Evolutionary conservation across 2,113 vertebrate genomes (phyloP).

Genomic region (Neogobius melanostomus): DNA sequence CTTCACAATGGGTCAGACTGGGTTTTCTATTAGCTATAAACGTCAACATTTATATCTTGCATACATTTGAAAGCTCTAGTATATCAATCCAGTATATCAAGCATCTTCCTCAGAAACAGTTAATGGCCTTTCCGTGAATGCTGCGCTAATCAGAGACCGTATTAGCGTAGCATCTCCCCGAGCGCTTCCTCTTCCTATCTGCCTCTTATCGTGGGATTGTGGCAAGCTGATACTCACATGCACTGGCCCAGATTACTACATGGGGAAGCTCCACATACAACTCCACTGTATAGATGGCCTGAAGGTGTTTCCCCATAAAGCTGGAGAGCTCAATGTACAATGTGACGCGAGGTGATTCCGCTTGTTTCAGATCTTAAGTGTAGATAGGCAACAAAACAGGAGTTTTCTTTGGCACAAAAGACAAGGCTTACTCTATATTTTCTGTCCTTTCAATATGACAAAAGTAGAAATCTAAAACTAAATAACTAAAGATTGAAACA

Average conservation of each 20-base stretch:
- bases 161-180: constrained; percentile 34
- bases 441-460: background rate
- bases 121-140: constrained; percentile 6
- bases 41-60: constrained; percentile 6
- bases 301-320: constrained; percentile 3
- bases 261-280: constrained; percentile 22
- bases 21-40: background rate
- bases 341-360: background rate
- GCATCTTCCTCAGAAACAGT: constrained; percentile 7
- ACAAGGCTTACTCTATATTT: constrained; percentile 32
- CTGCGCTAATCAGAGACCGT: constrained; percentile 35
- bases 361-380: constrained; percentile 1
- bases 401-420: constrained; percentile 18
- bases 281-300: constrained; percentile 21
- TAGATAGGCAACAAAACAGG: background rate
- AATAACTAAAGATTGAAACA: too few species aligned
- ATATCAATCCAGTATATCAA: constrained; percentile 9
- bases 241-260: constrained; percentile 23
- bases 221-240: constrained; percentile 28
- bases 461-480: too few species aligned
- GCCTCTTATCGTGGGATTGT: constrained; percentile 38
- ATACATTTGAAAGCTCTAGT: background rate
- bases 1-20: background rate
- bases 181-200: constrained; percentile 25
- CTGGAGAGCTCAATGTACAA: constrained; percentile 1